These are phyloP conservation scores for Halictus quadricinctus DNA, from an alignment of 2,888 invertebrate genomes.

Conservation along the genomic window DNA sequence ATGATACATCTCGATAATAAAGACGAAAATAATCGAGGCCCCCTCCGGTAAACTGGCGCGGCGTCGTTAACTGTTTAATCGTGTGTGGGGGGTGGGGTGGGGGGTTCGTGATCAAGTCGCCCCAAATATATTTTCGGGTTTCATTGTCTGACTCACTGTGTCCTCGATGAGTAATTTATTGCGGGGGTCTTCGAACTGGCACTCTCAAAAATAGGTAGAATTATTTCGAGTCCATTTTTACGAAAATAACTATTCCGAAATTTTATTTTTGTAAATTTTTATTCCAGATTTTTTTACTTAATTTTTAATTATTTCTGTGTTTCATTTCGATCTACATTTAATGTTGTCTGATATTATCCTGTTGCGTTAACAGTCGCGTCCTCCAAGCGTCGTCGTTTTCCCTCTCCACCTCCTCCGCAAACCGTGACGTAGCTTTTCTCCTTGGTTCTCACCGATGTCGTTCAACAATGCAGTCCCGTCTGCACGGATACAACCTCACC, in stretches of 20 bases:
- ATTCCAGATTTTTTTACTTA: too few relatives aligned
- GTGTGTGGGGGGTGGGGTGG: neutral
- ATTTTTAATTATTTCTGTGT: too few relatives aligned
- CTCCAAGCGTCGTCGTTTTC: too few relatives aligned
- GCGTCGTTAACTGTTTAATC: conserved; percentile 1
- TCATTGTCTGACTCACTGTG: neutral
- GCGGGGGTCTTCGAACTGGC: neutral
- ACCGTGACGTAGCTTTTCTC: conserved; percentile 51
- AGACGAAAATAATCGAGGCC: conserved; percentile 20
- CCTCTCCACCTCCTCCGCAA: neutral
- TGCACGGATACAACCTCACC: conserved; percentile 56
- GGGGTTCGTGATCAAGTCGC: neutral
- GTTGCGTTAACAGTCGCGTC: conserved; percentile 32
- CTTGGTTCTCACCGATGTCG: conserved; percentile 55
- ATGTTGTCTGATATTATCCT: neutral
- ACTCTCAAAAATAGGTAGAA: neutral
- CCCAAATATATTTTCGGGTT: neutral
- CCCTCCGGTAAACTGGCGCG: neutral
- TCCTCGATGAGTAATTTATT: neutral
- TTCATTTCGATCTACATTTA: too few relatives aligned
- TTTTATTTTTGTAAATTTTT: too few relatives aligned
- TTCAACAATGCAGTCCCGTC: conserved; percentile 53
- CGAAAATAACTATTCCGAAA: neutral
- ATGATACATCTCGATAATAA: conserved; percentile 31
- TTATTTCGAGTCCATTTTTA: neutral